Evolutionary conservation across 1,140 invertebrate genomes (phyloP).

Genomic region (Ostrea denselamellosa): DNA sequence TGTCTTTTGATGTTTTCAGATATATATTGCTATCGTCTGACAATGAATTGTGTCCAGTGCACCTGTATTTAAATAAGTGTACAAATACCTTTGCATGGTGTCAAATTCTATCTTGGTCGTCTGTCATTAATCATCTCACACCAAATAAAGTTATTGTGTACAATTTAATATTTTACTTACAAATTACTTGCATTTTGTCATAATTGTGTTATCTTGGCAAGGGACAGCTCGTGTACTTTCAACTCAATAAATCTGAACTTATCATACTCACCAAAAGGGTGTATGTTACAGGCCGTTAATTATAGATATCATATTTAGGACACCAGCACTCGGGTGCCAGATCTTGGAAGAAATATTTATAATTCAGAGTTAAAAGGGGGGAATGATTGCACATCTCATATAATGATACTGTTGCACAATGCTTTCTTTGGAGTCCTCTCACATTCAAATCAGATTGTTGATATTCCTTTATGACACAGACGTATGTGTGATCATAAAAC

Average conservation of each 20-base stretch:
- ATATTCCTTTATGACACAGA: conserved; percentile 3
- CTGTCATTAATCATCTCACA: not conserved
- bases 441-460: not conserved
- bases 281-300: not conserved
- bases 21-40: not conserved
- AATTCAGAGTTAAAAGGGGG: not conserved
- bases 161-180: not conserved
- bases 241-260: not conserved
- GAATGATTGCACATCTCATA: not conserved
- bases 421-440: not conserved
- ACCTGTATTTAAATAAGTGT: conserved; percentile 25
- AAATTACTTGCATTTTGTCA: not conserved
- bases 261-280: not conserved
- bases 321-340: not conserved
- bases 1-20: not conserved
- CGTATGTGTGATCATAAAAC: not conserved
- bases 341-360: not conserved
- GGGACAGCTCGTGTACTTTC: not conserved
- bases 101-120: not conserved
- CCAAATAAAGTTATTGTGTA: not conserved
- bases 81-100: not conserved
- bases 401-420: conserved; percentile 18
- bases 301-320: not conserved
- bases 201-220: not conserved
- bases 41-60: not conserved